These are phyloP conservation scores for Leptothorax acervorum DNA, from an alignment of 2,888 invertebrate genomes.

Conservation along the genomic window DNA sequence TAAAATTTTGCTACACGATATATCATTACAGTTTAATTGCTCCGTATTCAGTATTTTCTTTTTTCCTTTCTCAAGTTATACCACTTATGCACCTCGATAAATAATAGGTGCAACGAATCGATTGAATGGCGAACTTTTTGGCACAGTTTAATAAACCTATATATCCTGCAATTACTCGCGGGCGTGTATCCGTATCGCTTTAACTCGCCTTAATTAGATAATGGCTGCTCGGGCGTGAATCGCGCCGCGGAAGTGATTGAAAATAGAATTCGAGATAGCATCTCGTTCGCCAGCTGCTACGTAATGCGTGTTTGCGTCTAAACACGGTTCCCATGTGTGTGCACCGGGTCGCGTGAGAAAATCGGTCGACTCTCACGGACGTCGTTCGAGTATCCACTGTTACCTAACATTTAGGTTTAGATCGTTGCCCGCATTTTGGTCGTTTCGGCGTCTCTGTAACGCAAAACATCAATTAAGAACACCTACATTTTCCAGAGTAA, in stretches of 20 bases:
- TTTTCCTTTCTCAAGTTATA: neutral
- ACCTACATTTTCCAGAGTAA: neutral
- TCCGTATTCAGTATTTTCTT: neutral
- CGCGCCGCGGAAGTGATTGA: slow-evolving; percentile 60
- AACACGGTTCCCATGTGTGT: slow-evolving; percentile 54
- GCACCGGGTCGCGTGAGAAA: slow-evolving; percentile 67
- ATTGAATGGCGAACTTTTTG: neutral
- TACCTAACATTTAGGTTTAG: slow-evolving; percentile 48
- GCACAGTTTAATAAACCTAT: slow-evolving; percentile 27
- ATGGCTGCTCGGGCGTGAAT: slow-evolving; percentile 22
- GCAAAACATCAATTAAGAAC: neutral
- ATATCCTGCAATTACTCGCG: slow-evolving; percentile 20
- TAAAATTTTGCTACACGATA: neutral
- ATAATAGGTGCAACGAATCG: neutral
- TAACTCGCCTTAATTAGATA: slow-evolving; percentile 50
- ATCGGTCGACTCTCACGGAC: slow-evolving; percentile 66
- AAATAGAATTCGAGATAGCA: slow-evolving; percentile 51
- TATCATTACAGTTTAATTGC: neutral
- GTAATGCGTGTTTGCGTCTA: slow-evolving; percentile 43
- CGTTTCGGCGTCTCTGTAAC: neutral
- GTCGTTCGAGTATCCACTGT: slow-evolving; percentile 63
- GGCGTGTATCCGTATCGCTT: neutral
- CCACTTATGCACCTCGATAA: neutral
- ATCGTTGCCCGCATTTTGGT: neutral
- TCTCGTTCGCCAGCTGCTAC: slow-evolving; percentile 41